Percentiles rank a stretch among this genome's conserved stretches.
phyloP scores from a whole-genome alignment of 2,797 vertebrate species.

The Tenualosa ilisha region DNA sequence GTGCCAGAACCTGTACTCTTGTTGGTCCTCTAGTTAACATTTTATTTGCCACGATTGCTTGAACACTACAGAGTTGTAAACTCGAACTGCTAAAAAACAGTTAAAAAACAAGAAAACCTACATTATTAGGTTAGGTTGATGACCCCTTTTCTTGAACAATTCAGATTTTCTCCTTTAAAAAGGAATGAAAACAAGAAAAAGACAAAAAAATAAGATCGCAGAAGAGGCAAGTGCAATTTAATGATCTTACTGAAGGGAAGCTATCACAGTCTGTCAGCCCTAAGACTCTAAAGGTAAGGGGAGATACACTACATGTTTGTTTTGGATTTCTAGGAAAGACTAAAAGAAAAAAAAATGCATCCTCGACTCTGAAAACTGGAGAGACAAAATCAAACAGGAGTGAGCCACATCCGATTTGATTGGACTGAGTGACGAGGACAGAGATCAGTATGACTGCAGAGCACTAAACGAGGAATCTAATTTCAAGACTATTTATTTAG shows the following conservation, averaged over 20 bases:
- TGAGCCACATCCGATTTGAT: neutral
- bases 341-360: conserved; percentile 72
- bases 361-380: conserved; percentile 77
- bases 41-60: conserved; percentile 69
- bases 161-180: conserved; percentile 81
- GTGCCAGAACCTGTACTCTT: conserved; percentile 65
- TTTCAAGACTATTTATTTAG: conserved; percentile 86
- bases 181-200: conserved; percentile 64
- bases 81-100: conserved; percentile 60
- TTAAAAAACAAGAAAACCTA: conserved; percentile 64
- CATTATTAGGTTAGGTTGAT: conserved; percentile 73
- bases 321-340: conserved; percentile 50
- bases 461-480: conserved; percentile 57
- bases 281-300: conserved; percentile 99
- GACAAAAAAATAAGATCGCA: conserved; percentile 68
- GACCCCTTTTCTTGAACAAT: conserved; percentile 81
- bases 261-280: conserved; percentile 98
- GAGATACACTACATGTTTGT: conserved; percentile 74
- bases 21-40: conserved; percentile 73
- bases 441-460: neutral
- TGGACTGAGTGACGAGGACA: neutral
- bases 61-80: conserved; percentile 72
- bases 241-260: conserved; percentile 93
- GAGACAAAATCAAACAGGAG: conserved; percentile 77
- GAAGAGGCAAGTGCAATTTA: conserved; percentile 99